Percentiles rank a stretch among this genome's conserved stretches.
Evolutionary conservation across 2,888 invertebrate species (phyloP).

Genomic region (Agrilus cyanescens): DNA sequence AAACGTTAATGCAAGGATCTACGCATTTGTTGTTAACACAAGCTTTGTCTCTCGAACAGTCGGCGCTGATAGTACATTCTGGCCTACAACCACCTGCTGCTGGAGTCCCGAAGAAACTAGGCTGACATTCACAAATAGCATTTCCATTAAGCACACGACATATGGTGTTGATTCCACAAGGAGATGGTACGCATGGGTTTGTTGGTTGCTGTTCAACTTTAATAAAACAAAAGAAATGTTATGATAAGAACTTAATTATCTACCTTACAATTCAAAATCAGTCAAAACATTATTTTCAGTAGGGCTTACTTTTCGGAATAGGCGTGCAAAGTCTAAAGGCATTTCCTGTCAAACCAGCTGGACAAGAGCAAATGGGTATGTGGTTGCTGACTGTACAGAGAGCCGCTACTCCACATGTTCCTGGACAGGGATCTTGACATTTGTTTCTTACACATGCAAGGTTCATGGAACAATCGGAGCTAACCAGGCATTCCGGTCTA

Average conservation of each 20-base stretch:
- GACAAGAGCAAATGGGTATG: slow-evolving; percentile 48
- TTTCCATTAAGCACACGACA: slow-evolving; percentile 45
- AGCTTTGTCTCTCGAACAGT: slow-evolving; percentile 61
- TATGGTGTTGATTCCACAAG: slow-evolving; percentile 68
- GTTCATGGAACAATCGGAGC: slow-evolving; percentile 72
- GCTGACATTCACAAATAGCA: slow-evolving; percentile 62
- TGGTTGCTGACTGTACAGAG: slow-evolving; percentile 64
- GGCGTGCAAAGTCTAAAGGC: slow-evolving; percentile 40
- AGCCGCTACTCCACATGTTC: slow-evolving; percentile 74
- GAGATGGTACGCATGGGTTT: slow-evolving; percentile 44
- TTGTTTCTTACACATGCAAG: slow-evolving; percentile 72
- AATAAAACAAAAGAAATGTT: slow-evolving; percentile 3
- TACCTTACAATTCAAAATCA: not conserved
- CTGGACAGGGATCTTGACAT: slow-evolving; percentile 74
- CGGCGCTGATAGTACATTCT: slow-evolving; percentile 72
- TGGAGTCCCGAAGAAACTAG: slow-evolving; percentile 64
- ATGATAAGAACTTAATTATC: not conserved
- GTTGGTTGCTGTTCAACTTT: slow-evolving; percentile 22
- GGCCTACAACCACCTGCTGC: slow-evolving; percentile 61
- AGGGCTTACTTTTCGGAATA: slow-evolving; percentile 27
- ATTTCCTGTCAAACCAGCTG: slow-evolving; percentile 41
- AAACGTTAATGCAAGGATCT: slow-evolving; percentile 70
- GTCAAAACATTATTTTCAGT: not conserved
- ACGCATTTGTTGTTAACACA: slow-evolving; percentile 70
- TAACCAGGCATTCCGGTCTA: slow-evolving; percentile 74